Conservation (phyloP, 2,113 vertebrate species). For the Ariopsis seemanni region DNA sequence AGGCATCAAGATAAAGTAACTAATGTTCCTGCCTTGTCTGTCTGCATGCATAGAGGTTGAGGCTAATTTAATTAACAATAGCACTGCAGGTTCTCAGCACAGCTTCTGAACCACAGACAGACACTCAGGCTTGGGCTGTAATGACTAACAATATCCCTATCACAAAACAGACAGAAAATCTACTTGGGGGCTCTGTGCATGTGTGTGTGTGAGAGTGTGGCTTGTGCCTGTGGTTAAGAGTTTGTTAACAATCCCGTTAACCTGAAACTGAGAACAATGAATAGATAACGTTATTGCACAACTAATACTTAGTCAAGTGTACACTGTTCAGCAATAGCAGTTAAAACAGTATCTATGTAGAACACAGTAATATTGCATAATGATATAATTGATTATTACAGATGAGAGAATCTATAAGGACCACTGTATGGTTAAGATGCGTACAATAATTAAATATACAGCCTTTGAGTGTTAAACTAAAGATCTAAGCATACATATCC, state of each 20-base stretch:
- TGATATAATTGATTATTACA: background rate
- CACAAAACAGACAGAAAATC: constrained; percentile 45
- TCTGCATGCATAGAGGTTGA: constrained; percentile 44
- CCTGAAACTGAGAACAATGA: background rate
- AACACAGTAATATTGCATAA: background rate
- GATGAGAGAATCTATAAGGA: background rate
- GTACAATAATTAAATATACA: background rate
- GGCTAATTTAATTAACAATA: constrained; percentile 56
- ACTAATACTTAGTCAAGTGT: background rate
- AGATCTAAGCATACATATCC: background rate
- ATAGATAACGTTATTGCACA: background rate
- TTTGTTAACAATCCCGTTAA: background rate
- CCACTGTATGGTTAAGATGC: background rate
- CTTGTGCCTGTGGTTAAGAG: background rate
- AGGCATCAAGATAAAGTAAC: constrained; percentile 48
- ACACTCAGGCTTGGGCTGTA: constrained; percentile 29
- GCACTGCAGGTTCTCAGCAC: constrained; percentile 40
- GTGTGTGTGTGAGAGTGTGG: background rate
- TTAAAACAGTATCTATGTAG: background rate
- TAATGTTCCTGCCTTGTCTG: constrained; percentile 46
- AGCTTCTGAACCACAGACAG: constrained; percentile 33
- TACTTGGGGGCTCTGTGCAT: constrained; percentile 11
- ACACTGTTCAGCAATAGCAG: background rate
- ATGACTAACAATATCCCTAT: constrained; percentile 40
- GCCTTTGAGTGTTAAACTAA: background rate